Percentiles rank a stretch among this genome's conserved stretches.
phyloP scores from a whole-genome alignment of 2,113 vertebrate genomes.

The Heloderma charlesbogerti region DNA sequence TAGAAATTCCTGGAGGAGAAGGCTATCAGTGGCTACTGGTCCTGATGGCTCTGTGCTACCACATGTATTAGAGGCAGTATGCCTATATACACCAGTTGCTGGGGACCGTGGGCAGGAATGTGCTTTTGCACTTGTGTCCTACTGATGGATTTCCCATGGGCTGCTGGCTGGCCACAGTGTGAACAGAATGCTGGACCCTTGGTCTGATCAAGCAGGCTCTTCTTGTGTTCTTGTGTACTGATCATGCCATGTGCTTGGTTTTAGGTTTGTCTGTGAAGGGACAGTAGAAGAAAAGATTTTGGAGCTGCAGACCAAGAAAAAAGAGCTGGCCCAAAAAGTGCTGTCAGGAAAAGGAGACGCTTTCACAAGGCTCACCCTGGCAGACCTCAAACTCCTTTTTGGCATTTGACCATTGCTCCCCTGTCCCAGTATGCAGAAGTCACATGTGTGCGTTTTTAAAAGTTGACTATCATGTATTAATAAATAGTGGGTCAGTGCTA shows the following conservation, averaged over 20 bases:
- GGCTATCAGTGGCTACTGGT: too few relatives aligned
- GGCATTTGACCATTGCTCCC: conserved; percentile 69
- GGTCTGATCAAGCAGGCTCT: too few relatives aligned
- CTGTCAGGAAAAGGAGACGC: conserved; percentile 86
- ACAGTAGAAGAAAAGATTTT: conserved; percentile 96
- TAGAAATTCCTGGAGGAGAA: too few relatives aligned
- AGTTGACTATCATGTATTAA: conserved; percentile 21
- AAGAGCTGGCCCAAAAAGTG: conserved; percentile 91
- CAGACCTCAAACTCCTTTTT: conserved; percentile 92
- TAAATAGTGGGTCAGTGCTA: conserved; percentile 17
- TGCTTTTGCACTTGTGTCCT: too few relatives aligned
- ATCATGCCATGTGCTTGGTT: not conserved
- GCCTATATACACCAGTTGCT: too few relatives aligned
- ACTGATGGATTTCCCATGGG: too few relatives aligned
- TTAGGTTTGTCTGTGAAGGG: conserved; percentile 92
- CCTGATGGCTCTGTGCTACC: too few relatives aligned
- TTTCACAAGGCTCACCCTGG: conserved; percentile 88
- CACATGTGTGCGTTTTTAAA: fast-evolving
- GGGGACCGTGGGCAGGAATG: too few relatives aligned
- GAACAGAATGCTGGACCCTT: too few relatives aligned
- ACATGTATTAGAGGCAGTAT: too few relatives aligned
- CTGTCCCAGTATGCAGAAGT: not conserved
- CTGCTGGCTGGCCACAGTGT: too few relatives aligned
- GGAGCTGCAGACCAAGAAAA: conserved; percentile 90
- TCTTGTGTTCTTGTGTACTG: not conserved